phyloP scores from a whole-genome alignment of 2,888 invertebrate genomes.

The Abrostola triplasia region DNA sequence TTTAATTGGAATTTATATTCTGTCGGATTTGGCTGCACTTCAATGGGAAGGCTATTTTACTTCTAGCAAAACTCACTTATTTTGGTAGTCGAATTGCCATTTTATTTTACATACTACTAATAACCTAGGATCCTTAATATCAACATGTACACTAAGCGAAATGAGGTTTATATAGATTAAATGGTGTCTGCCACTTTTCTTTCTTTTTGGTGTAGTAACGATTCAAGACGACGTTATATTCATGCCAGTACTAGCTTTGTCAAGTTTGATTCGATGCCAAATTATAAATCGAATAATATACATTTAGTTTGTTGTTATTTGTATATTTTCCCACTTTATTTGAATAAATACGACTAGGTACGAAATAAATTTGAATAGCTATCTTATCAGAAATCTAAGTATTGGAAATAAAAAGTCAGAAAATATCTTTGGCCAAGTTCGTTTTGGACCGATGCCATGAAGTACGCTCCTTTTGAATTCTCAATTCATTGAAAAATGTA shows the following conservation, averaged over 20 bases:
- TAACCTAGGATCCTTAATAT: too few relatives aligned
- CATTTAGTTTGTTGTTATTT: background rate
- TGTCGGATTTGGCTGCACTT: background rate
- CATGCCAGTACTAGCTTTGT: background rate
- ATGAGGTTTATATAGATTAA: too few relatives aligned
- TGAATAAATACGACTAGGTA: background rate
- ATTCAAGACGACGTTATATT: background rate
- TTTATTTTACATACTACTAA: too few relatives aligned
- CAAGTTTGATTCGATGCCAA: constrained; percentile 5
- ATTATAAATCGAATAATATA: background rate
- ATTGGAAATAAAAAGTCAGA: too few relatives aligned
- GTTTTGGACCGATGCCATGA: constrained; percentile 1
- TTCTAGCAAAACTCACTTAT: too few relatives aligned
- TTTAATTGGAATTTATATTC: background rate
- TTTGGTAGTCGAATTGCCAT: too few relatives aligned
- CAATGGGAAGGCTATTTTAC: background rate
- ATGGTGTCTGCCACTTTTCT: background rate
- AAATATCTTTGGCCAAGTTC: background rate
- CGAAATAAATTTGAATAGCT: background rate
- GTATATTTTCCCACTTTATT: background rate
- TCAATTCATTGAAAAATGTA: background rate
- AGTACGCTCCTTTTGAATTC: background rate
- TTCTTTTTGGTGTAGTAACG: background rate
- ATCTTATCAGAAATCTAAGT: background rate
- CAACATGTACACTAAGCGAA: too few relatives aligned